Base-by-base conservation (phyloP, 2,113 vertebrate species). In the Otocyon megalotis region DNA sequence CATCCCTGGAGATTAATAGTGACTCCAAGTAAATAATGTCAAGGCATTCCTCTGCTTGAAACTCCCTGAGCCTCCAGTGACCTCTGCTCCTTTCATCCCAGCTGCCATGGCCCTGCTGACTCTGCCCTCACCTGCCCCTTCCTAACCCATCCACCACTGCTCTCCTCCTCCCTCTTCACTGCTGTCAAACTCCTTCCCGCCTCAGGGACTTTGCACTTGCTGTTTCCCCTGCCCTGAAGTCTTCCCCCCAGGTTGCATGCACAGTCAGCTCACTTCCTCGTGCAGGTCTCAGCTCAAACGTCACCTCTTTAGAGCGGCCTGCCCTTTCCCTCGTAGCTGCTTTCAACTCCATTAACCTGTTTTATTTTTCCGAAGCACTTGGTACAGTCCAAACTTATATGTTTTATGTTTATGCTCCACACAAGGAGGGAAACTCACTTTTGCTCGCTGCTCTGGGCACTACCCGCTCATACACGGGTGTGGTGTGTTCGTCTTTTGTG, bases 141-240 rank as follows among this genome's bases (percentile, higher is more conserved):
- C 28, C 79, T 60, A 9, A 43, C 26, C 20, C 24, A 15, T 4
- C 60, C n/a, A 4, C 12, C 30, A 20, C n/a, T 56, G 50, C 24
- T 76, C 5, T 37, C 16, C 20, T 72, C 26, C 30, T 95, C 62
- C 32, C 26, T 81, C 30, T 67, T 43, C 6, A 43, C 30, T 67
- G 13, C 24, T 60, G 3, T 8, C 88, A 62, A 58, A 37, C 48
- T 81, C 56, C 32, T 76, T 71, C 32, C 1, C 14, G 35, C 35
- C 72, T 67, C 69, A 54, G 88, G 43, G 48, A 19, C 80, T 87
- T 88, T 92, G 80, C 32, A 87, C 24, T 48, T 62, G 32, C 67
- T 72, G 30, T 6, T 30, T 17, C 67, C 65, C 67, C 67, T 19
- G 8, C 67, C 65, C 56, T 65, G 63, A 81, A 90, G 60, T 58